Percentiles rank a stretch among this genome's conserved stretches.
Evolutionary conservation across 2,888 invertebrate species (phyloP).

Genomic region (Monopis laevigella): DNA sequence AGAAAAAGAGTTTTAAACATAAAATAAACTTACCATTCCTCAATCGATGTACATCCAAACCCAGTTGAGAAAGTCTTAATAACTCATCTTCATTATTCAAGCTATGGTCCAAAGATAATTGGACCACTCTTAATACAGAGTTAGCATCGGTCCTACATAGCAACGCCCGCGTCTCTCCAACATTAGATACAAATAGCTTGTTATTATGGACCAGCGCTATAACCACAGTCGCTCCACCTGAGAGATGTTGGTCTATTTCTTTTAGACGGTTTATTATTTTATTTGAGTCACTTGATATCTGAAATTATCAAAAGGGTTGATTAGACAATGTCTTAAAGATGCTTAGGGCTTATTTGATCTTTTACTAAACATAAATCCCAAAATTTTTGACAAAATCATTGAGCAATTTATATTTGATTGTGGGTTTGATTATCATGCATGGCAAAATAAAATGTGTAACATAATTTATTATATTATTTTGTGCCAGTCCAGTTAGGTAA

Average conservation of each 20-base stretch:
- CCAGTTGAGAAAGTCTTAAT: slow-evolving; percentile 77
- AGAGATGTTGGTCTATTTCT: slow-evolving; percentile 78
- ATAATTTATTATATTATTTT: too few relatives aligned
- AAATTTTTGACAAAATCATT: too few relatives aligned
- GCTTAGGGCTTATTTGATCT: too few relatives aligned
- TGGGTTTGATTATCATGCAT: too few relatives aligned
- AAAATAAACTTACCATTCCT: slow-evolving; percentile 69
- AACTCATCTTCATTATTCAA: slow-evolving; percentile 87
- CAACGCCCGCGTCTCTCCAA: slow-evolving; percentile 83
- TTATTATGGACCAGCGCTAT: slow-evolving; percentile 81
- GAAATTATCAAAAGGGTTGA: slow-evolving; percentile 16
- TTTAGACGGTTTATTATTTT: slow-evolving; percentile 72
- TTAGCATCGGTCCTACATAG: slow-evolving; percentile 82
- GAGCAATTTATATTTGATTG: too few relatives aligned
- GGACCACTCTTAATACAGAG: slow-evolving; percentile 79
- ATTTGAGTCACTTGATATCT: slow-evolving; percentile 56
- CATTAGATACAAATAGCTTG: slow-evolving; percentile 87
- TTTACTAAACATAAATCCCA: too few relatives aligned
- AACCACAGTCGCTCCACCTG: slow-evolving; percentile 85
- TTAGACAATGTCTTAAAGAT: too few relatives aligned
- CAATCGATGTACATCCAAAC: slow-evolving; percentile 75
- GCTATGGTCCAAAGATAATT: slow-evolving; percentile 87
- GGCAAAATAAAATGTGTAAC: too few relatives aligned
- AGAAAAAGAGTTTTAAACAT: too few relatives aligned
- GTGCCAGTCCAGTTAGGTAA: too few relatives aligned